Base-by-base conservation (phyloP, 2,113 vertebrate genomes). In the Neofelis nebulosa region DNA sequence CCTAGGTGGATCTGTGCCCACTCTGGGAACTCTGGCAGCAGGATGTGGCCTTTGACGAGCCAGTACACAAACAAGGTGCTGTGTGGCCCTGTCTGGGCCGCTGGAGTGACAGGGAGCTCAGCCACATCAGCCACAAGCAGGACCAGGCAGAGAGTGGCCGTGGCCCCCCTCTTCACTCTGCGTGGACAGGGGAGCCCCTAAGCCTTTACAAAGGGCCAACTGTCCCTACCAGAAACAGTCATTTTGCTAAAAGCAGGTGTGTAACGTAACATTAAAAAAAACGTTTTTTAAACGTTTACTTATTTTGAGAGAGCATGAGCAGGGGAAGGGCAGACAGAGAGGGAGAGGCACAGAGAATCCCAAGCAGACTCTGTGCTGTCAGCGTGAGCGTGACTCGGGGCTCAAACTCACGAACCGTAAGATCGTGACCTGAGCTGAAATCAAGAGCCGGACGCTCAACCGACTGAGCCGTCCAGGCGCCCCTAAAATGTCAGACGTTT, bases 61-160 rank as follows among this genome's bases (percentile, higher is more conserved):
- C 57, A 21, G 87, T 2, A 0, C 23, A 21, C 29, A 4, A 8
- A 4, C 0, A 10, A n/a, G 69, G 69, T 4, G 0, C 61, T 13
- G 10, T 1, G 8, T 23, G 68, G 50, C 25, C 50, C 68, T 23
- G 69, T 45, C 36, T 27, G 13, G 2, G 16, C 89, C 21, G 25
- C 41, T 3, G 45, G 61, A 25, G 63, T 2, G 7, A 29, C 0
- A 16, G 52, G 19, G 52, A 21, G 7, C n/a, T 21, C 14, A 4
- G 69, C 52, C 0, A 0, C 10, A 11, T 71, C 1, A 0, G n/a
- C n/a, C 61, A 1, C 48, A 0, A 1, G 69, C 48, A 57, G 10
- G 21, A n/a, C 27, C 21, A 1, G 25, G 45, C 33, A 3, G 33
- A 45, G 21, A 31, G 18, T 0, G 0, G 36, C 52, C 18, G 36